These are phyloP conservation scores for Euzophera pinguis DNA, from an alignment of 2,888 invertebrate species.

Conservation along the genomic window DNA sequence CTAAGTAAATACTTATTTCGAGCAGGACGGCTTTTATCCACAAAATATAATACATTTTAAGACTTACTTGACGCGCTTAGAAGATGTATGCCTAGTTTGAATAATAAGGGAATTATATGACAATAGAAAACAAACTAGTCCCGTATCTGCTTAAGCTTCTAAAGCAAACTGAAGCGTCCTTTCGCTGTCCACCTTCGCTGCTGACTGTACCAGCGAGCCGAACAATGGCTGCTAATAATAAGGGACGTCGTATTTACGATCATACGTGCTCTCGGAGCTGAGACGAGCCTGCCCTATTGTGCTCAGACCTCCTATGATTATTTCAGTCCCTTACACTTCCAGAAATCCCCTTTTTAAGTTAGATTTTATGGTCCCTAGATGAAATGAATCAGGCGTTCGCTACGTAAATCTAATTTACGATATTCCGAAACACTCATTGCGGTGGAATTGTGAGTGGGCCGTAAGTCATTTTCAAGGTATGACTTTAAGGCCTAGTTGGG, in stretches of 20 bases:
- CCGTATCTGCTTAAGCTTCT: slow-evolving; percentile 20
- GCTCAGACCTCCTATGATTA: slow-evolving; percentile 77
- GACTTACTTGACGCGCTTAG: background rate
- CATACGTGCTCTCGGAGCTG: slow-evolving; percentile 72
- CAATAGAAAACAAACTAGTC: slow-evolving; percentile 15
- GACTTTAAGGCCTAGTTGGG: background rate
- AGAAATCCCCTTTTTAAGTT: slow-evolving; percentile 63
- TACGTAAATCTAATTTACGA: slow-evolving; percentile 55
- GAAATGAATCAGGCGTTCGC: slow-evolving; percentile 53
- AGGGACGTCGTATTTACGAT: slow-evolving; percentile 76
- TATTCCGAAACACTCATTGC: slow-evolving; percentile 42
- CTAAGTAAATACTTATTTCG: slow-evolving; percentile 14
- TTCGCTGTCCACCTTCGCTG: slow-evolving; percentile 29
- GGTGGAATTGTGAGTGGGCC: slow-evolving; percentile 35
- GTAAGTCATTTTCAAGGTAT: slow-evolving; percentile 33
- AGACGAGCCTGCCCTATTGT: slow-evolving; percentile 74
- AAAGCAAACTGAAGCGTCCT: slow-evolving; percentile 27
- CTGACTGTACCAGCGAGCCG: slow-evolving; percentile 64
- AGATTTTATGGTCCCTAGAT: slow-evolving; percentile 57
- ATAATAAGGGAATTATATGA: slow-evolving; percentile 14
- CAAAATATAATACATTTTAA: too few species aligned
- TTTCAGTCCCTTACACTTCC: slow-evolving; percentile 67
- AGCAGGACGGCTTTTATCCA: too few species aligned
- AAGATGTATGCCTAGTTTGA: slow-evolving; percentile 12
- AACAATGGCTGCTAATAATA: slow-evolving; percentile 78